Conservation (phyloP, 2,797 vertebrate species). For the Karalla daura region DNA sequence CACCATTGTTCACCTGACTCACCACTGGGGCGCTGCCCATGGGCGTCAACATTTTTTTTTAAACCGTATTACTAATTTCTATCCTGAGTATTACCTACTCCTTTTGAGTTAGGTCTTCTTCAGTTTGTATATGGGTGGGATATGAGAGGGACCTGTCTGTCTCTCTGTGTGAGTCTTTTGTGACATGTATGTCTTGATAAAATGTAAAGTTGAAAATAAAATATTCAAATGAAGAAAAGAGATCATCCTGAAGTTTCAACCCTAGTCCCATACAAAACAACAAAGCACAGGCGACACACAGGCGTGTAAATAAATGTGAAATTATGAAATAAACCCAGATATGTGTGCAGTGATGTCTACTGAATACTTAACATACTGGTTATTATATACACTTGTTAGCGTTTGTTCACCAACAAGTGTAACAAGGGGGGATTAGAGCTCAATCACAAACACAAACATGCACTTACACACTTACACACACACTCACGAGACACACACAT, state of each 20-base stretch:
- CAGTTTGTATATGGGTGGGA: too few species aligned
- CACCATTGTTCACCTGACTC: constrained; percentile 31
- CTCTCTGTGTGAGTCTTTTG: too few species aligned
- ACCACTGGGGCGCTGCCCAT: constrained; percentile 18
- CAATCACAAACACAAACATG: constrained; percentile 18
- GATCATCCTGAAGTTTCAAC: neutral
- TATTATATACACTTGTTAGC: neutral
- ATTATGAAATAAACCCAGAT: neutral
- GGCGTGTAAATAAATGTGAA: neutral
- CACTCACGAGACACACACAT: constrained; percentile 22
- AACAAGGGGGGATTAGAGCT: neutral
- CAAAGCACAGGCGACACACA: too few species aligned
- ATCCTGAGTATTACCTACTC: too few species aligned
- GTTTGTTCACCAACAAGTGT: constrained; percentile 32
- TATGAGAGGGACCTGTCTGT: too few species aligned
- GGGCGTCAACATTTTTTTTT: constrained; percentile 41
- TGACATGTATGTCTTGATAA: too few species aligned
- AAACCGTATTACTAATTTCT: too few species aligned
- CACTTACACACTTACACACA: neutral
- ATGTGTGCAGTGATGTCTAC: neutral
- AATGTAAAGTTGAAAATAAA: too few species aligned
- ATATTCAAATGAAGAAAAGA: too few species aligned
- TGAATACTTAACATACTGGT: neutral
- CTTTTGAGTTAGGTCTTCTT: too few species aligned
- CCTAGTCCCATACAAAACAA: neutral